Percentiles rank a stretch among this genome's conserved stretches.
Evolutionary conservation across 2,113 vertebrate species (phyloP).

Genomic region (Microcebus jonahi): DNA sequence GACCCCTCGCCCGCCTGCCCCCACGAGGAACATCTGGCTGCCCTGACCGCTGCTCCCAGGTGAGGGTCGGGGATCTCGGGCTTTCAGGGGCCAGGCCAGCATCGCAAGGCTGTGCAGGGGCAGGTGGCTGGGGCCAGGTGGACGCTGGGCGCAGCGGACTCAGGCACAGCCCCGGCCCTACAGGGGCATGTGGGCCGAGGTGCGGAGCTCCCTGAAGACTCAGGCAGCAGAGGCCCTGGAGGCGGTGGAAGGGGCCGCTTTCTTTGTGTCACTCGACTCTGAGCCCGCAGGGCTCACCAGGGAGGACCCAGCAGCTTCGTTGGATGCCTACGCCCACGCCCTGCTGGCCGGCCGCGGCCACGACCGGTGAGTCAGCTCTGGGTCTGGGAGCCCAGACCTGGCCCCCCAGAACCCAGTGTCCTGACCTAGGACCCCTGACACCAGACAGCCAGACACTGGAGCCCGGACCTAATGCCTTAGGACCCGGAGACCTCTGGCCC

Average conservation of each 20-base stretch:
- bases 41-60: conserved; percentile 92
- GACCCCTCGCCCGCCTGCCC: conserved; percentile 85
- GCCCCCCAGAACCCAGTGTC: not conserved
- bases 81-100: accelerated
- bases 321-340: conserved; percentile 90
- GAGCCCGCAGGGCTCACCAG: conserved; percentile 88
- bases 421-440: not conserved
- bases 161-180: not conserved
- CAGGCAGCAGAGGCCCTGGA: conserved; percentile 88
- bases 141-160: not conserved
- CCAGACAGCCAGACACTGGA: not conserved
- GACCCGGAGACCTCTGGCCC: not conserved
- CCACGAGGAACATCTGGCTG: conserved; percentile 90
- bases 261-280: conserved; percentile 91
- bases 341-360: conserved; percentile 92
- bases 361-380: conserved; percentile 86
- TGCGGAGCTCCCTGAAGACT: conserved; percentile 86
- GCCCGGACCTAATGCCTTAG: not conserved
- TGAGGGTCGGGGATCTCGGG: conserved; percentile 43
- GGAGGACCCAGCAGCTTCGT: conserved; percentile 85
- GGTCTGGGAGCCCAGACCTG: too few species aligned
- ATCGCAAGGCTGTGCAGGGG: accelerated
- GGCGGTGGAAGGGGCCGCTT: conserved; percentile 91
- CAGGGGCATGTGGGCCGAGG: conserved; percentile 91
- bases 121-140: accelerated